Evolutionary conservation across 2,888 invertebrate species (phyloP), one percentile per base, ranked within the genome.

Genomic region (Limnephilus auricula): DNA sequence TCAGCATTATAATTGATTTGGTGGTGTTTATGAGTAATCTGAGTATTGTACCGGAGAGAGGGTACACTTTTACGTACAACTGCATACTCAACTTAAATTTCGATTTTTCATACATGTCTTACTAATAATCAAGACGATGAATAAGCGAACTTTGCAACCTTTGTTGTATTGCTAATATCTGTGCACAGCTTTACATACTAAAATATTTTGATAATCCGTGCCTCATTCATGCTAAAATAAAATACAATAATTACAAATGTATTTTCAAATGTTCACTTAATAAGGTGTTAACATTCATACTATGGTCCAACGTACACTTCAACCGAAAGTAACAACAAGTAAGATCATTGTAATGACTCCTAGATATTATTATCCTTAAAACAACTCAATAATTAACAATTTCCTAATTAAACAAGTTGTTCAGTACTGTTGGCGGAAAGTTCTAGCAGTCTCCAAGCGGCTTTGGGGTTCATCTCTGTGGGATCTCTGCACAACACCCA

Each of bases 401-500:
- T 89, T 85, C 25, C 79, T 91, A 78, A 93, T 95, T 97, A 98
- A 94, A 98, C 97, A 94, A 98, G 96, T 94, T 98, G 98, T 95
- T 98, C 98, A 92, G 97, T 97, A 94, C 98, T 98, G 93, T 97
- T 98, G 0, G 98, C 98, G 13, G 98, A 98, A 37, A 98, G 94
- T 94, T 99, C 99, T 91, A 99, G 96, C 82, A 99, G 95, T 94
- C 99, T 97, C 99, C 99, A 99, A 0, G 99, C 99, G 0, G 99
- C 98, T 94, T 97, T 97, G 0, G 99, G 98, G 96, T 99, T 98
- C 83, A 99, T 95, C 95, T 99, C 99, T 93, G 97, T 97, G 37
- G 98, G 98, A 95, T 99, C 99, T 92, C 99, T 96, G 94, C 99
- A 99, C 94, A 99, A 96, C 3, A 99, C 99, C 99, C 99, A 99